phyloP scores from a whole-genome alignment of 2,113 vertebrate genomes.

The Stigmatopora argus region DNA sequence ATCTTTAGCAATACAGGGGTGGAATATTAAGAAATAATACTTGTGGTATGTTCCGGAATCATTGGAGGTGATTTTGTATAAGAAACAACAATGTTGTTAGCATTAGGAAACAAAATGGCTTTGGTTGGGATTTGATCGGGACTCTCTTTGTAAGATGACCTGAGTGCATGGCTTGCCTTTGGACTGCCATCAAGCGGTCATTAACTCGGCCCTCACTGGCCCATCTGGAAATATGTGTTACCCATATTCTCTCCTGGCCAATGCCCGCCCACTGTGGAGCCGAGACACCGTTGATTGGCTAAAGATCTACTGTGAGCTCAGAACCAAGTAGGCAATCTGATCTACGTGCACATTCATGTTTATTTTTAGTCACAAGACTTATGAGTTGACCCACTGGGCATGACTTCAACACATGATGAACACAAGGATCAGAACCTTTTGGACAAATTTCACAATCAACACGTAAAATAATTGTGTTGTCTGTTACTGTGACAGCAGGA shows the following conservation, averaged over 20 bases:
- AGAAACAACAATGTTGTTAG: too few relatives aligned
- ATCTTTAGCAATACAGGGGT: background rate
- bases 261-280: background rate
- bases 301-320: background rate
- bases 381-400: background rate
- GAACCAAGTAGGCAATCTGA: constrained; percentile 18
- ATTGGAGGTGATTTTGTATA: background rate
- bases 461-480: background rate
- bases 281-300: background rate
- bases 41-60: too few relatives aligned
- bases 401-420: background rate
- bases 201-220: constrained; percentile 17
- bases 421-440: background rate
- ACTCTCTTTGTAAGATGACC: background rate
- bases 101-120: too few relatives aligned
- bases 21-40: background rate
- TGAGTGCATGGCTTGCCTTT: background rate
- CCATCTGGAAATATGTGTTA: constrained; percentile 37
- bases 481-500: background rate
- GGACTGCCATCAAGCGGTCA: constrained; percentile 28
- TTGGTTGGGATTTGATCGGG: too few relatives aligned
- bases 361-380: background rate
- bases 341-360: constrained; percentile 3
- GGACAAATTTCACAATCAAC: background rate
- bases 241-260: constrained; percentile 45